Conservation (phyloP, 2,888 invertebrate genomes). For the Tachina fera region DNA sequence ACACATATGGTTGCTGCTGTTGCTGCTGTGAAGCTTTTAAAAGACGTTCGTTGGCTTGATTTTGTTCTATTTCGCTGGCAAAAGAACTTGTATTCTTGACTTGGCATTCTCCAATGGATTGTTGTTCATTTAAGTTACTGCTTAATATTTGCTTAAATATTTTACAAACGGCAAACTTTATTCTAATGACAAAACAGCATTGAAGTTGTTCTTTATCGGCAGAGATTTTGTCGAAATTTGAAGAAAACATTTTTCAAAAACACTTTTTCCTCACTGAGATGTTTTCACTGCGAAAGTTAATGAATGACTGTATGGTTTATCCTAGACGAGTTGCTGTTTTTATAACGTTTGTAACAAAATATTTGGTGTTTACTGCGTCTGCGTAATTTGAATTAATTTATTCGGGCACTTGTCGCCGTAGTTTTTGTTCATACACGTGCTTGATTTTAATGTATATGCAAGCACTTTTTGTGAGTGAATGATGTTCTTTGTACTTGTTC, state of each 20-base stretch:
- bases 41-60: slow-evolving; percentile 80
- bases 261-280: neutral
- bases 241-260: slow-evolving; percentile 48
- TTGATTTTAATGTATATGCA: slow-evolving; percentile 55
- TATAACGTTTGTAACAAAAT: slow-evolving; percentile 45
- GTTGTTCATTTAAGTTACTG: neutral
- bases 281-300: slow-evolving; percentile 39
- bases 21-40: slow-evolving; percentile 53
- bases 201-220: slow-evolving; percentile 27
- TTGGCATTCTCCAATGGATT: neutral
- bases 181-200: slow-evolving; percentile 31
- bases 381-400: slow-evolving; percentile 59
- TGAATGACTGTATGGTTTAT: slow-evolving; percentile 37
- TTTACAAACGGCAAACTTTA: slow-evolving; percentile 74
- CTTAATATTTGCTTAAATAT: slow-evolving; percentile 73
- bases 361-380: slow-evolving; percentile 33
- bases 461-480: slow-evolving; percentile 44
- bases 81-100: neutral
- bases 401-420: slow-evolving; percentile 61
- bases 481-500: neutral
- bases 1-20: slow-evolving; percentile 71
- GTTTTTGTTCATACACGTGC: slow-evolving; percentile 59
- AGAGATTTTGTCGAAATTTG: neutral
- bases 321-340: slow-evolving; percentile 36
- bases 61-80: slow-evolving; percentile 79